Conservation (phyloP, 2,888 invertebrate genomes). For the Halictus quadricinctus region DNA sequence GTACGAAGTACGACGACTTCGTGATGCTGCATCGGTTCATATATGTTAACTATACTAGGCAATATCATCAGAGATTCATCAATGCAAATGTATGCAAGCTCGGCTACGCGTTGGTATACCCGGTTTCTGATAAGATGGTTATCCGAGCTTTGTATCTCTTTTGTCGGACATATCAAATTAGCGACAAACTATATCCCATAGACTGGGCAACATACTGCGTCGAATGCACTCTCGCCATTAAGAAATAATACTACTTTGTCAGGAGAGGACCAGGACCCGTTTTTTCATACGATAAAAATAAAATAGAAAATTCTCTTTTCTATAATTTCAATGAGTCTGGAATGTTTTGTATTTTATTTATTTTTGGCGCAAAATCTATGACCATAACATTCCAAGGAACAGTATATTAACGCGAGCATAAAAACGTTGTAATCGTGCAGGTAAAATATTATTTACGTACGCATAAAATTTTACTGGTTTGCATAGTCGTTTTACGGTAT, state of each 20-base stretch:
- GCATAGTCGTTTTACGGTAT: background rate
- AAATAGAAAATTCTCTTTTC: too few relatives aligned
- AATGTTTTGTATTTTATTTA: too few relatives aligned
- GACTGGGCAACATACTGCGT: background rate
- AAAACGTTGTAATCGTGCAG: background rate
- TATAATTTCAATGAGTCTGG: too few relatives aligned
- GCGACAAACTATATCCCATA: background rate
- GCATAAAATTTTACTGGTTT: background rate
- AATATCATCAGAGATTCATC: slow-evolving; percentile 42
- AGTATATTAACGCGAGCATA: background rate
- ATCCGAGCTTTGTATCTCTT: background rate
- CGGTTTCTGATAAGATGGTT: slow-evolving; percentile 2
- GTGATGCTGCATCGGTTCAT: slow-evolving; percentile 4
- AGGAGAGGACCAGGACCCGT: too few relatives aligned
- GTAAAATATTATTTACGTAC: background rate
- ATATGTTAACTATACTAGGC: background rate
- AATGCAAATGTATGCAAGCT: slow-evolving; percentile 47
- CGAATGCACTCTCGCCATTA: too few relatives aligned
- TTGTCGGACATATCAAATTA: background rate
- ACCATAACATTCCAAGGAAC: background rate
- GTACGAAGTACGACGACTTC: background rate
- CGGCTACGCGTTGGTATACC: background rate
- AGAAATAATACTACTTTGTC: too few relatives aligned
- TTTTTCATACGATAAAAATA: too few relatives aligned
- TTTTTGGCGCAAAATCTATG: too few relatives aligned